Evolutionary conservation across 2,113 vertebrate genomes (phyloP), one percentile per base, ranked within the genome.

Genomic region (Cichladusa arquata): DNA sequence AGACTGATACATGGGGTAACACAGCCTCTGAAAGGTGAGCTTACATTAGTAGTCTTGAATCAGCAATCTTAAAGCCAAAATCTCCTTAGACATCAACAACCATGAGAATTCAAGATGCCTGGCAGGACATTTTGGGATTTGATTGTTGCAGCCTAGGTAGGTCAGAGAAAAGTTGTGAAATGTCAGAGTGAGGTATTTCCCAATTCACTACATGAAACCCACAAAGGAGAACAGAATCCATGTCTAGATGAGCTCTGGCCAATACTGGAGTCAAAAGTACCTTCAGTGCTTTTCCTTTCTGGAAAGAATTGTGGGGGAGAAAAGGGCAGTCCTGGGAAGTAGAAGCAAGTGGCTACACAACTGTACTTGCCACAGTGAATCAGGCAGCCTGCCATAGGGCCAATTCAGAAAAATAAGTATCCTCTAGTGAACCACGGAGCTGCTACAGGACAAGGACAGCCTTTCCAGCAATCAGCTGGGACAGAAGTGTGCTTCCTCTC

Each of bases 1-100:
- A 87, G 44, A 34, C 12, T 65, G 60, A 54, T 11, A 38, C 1
- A 0, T 18, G 26, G 9, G 33, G 12, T 33, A 36, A 72, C 0
- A 1, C 3, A 3, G 29, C 26, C 2, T 1, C 42, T 74, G 78
- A 81, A 92, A 53, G 14, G 14, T 10, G 6, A 33, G 45, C 38
- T 81, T 81, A 38, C 13, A 18, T 40, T 53, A 60, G 65, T 31
- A 66, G 23, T 31, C 18, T 51, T 14, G 13, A 77, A 64, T 38
- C 34, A 69, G 53, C 31, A 70, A 20, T n/a, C 40, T 60, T 48
- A 79, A 71, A 81, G 9, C 7, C 34, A 54, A 54, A 18, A 40
- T 65, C n/a, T 77, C 38, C 24, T 44, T 20, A 47, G 34, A 11
- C 11, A 73, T n/a, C 26, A 47, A 51, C 40, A 86, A 15, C 4